phyloP scores from a whole-genome alignment of 2,888 invertebrate species.

The Anagyrus pseudococci region DNA sequence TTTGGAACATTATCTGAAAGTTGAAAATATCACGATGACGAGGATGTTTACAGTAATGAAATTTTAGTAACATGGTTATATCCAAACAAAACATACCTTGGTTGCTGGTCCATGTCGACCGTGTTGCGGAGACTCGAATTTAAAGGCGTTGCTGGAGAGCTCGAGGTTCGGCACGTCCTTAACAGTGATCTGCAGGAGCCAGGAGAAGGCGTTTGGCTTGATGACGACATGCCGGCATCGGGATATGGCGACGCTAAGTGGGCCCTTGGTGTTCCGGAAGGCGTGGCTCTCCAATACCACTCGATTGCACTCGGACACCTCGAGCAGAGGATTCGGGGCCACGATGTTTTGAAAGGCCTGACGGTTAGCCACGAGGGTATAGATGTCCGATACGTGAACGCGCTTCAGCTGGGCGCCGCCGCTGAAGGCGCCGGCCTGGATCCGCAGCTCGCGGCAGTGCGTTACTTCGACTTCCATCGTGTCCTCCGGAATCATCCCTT shows the following conservation, averaged over 20 bases:
- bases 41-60: neutral
- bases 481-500: slow-evolving; percentile 66
- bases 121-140: slow-evolving; percentile 67
- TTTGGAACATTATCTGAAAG: slow-evolving; percentile 71
- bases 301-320: slow-evolving; percentile 68
- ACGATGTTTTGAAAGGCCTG: slow-evolving; percentile 70
- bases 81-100: slow-evolving; percentile 47
- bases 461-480: slow-evolving; percentile 68
- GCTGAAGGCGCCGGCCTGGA: slow-evolving; percentile 67
- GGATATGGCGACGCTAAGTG: slow-evolving; percentile 69
- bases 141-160: slow-evolving; percentile 70
- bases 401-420: slow-evolving; percentile 65
- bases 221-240: slow-evolving; percentile 68
- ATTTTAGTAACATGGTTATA: neutral
- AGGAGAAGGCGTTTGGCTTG: slow-evolving; percentile 71
- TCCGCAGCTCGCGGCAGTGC: slow-evolving; percentile 66
- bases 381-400: slow-evolving; percentile 65
- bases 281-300: slow-evolving; percentile 70
- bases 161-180: slow-evolving; percentile 66
- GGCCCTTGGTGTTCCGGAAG: slow-evolving; percentile 71
- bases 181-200: slow-evolving; percentile 70
- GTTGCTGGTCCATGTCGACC: slow-evolving; percentile 72
- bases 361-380: slow-evolving; percentile 66
- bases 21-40: slow-evolving; percentile 1
- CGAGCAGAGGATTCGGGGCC: slow-evolving; percentile 68